phyloP scores from a whole-genome alignment of 2,113 vertebrate genomes.

The Sander lucioperca region DNA sequence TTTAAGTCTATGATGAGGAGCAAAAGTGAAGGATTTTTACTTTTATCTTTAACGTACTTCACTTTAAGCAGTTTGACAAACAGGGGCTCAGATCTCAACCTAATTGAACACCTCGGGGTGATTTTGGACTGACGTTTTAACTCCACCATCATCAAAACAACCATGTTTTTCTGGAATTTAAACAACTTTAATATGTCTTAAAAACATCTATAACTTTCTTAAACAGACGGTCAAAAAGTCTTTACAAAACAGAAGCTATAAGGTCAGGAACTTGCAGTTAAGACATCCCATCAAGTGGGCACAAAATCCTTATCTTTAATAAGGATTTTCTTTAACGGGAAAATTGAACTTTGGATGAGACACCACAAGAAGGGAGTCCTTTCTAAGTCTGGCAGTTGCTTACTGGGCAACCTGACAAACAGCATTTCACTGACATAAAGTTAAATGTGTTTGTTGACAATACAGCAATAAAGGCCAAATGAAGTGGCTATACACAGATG shows the following conservation, averaged over 20 bases:
- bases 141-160: not conserved
- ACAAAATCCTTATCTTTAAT: not conserved
- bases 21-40: too few relatives aligned
- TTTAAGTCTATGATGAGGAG: not conserved
- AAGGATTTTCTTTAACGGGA: not conserved
- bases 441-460: not conserved
- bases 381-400: constrained; percentile 1
- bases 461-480: not conserved
- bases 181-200: not conserved
- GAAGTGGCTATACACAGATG: not conserved
- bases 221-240: not conserved
- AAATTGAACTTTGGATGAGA: not conserved
- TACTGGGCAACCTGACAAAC: not conserved
- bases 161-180: too few relatives aligned
- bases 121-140: not conserved
- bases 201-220: not conserved
- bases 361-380: not conserved
- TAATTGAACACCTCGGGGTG: not conserved
- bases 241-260: not conserved
- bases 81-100: not conserved
- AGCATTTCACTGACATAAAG: not conserved
- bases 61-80: not conserved
- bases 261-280: not conserved
- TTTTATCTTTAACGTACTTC: not conserved
- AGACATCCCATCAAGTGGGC: not conserved